Base-by-base conservation (phyloP, 2,797 vertebrate genomes). In the Knipowitschia caucasica region DNA sequence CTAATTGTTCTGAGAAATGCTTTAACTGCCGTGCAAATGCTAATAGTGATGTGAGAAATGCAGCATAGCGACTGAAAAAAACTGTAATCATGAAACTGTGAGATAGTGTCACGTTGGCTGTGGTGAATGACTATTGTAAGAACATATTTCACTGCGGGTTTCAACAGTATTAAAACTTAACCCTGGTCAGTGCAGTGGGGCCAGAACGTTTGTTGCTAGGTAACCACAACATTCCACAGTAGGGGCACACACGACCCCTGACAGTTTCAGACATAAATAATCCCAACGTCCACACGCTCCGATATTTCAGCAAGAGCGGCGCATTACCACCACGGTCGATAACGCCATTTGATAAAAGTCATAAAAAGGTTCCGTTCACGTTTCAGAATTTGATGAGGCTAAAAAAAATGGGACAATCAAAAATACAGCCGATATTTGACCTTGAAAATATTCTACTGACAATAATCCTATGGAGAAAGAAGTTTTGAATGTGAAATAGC, bases 361-460 rank as follows among this genome's bases (percentile, higher is more conserved):
- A 44, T 26, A 30, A 30, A 47, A 10, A 30, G 26, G 27, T 31
- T 31, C 26, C 26, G 15, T 29, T 47, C 45, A 44, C 21, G 23
- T 25, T 25, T 2, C 23, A 39, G 21, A 43, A 25, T 43, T 46
- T 46, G 6, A 29, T 27, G 25, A 46, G 12, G 10, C 18, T 7
- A 18, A 44, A 44, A 44, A 42, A 42, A 42, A 14, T 3, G 8
- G 39, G 24, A 1, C n/a, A 44, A 17, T 21, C 18, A 39, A 20
- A 39, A 39, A 38, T 18, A 33, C 3, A 18, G n/a, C n/a, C n/a
- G n/a, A n/a, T n/a, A 39, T 20, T 11, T 10, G 21, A 18, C 36
- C 7, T 54, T 44, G 31, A 47, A 17, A 26, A 26, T 27, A 27
- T 38, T 54, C 56, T 52, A 60, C 64, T 61, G 51, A 77, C 36